phyloP scores from a whole-genome alignment of 2,797 vertebrate species.

The Myoxocephalus aenaeus region DNA sequence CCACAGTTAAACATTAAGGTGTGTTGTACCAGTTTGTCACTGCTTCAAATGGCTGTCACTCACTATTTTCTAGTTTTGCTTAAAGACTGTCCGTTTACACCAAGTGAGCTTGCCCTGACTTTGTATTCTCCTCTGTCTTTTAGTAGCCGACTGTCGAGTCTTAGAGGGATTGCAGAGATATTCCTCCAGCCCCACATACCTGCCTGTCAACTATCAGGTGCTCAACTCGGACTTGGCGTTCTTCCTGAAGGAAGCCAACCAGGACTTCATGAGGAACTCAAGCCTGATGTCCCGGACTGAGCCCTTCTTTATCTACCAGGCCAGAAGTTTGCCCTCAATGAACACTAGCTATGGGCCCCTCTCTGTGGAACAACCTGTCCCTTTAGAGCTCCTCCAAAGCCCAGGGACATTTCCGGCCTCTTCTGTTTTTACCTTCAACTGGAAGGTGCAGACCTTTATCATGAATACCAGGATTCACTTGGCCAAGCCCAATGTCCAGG shows the following conservation, averaged over 20 bases:
- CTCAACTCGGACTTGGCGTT: conserved; percentile 88
- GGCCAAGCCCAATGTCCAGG: conserved; percentile 86
- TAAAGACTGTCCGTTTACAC: not conserved
- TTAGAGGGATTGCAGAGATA: conserved; percentile 87
- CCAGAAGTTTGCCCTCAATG: conserved; percentile 85
- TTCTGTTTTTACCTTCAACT: conserved; percentile 88
- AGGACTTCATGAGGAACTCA: conserved; percentile 91
- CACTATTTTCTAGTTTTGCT: not conserved
- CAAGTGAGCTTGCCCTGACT: conserved; percentile 32
- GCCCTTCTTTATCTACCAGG: conserved; percentile 91
- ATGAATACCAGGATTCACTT: conserved; percentile 84
- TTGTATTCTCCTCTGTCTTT: conserved; percentile 53
- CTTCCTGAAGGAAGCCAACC: conserved; percentile 92
- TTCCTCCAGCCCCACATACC: conserved; percentile 90
- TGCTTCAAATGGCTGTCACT: conserved; percentile 12
- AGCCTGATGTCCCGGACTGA: conserved; percentile 91
- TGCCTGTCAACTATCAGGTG: conserved; percentile 92
- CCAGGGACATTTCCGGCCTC: conserved; percentile 83
- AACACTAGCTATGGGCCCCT: conserved; percentile 93
- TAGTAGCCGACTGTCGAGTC: conserved; percentile 87
- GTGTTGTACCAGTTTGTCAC: not conserved
- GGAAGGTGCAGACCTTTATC: conserved; percentile 88
- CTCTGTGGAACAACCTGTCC: conserved; percentile 86
- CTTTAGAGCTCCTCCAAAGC: conserved; percentile 85
- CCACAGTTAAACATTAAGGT: not conserved